Conservation (phyloP, 2,113 vertebrate species). For the Chauna torquata region DNA sequence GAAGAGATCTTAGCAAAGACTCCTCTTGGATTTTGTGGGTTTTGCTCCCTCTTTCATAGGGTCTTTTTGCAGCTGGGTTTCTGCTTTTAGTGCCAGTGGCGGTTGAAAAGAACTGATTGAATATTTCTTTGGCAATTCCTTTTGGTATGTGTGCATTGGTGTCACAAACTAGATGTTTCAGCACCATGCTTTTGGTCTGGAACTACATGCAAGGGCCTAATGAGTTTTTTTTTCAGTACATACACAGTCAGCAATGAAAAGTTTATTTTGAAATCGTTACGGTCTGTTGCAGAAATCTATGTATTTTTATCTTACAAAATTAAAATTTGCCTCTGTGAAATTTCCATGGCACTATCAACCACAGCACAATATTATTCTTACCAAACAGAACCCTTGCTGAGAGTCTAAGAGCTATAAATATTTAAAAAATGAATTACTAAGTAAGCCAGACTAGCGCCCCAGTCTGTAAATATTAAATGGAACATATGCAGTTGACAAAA, state of each 20-base stretch:
- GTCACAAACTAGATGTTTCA: not conserved
- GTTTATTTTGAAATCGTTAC: not conserved
- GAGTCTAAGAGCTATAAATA: constrained; percentile 66
- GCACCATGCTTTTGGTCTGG: not conserved
- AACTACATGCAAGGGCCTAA: not conserved
- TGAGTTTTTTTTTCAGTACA: not conserved
- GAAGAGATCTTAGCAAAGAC: not conserved
- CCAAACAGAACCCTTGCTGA: constrained; percentile 26
- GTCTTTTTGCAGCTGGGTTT: not conserved
- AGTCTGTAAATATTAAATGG: constrained; percentile 37
- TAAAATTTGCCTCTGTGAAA: constrained; percentile 47
- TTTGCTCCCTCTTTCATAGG: not conserved
- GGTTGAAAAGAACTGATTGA: not conserved
- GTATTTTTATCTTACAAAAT: constrained; percentile 21
- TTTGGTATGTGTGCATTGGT: not conserved
- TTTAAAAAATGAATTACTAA: constrained; percentile 63
- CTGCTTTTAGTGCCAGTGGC: not conserved
- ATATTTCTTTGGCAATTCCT: not conserved
- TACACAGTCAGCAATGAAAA: constrained; percentile 2
- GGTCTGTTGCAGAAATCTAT: constrained; percentile 12
- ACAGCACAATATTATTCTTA: constrained; percentile 34
- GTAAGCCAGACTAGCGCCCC: not conserved
- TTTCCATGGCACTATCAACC: constrained; percentile 45
- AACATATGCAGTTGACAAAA: constrained; percentile 25
- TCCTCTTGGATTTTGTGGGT: not conserved